Evolutionary conservation across 30 jellyfish, hydroid and myxozoan species (phyloP), one percentile per base, ranked within the genome.

Genomic region (Aurelia sp.): DNA sequence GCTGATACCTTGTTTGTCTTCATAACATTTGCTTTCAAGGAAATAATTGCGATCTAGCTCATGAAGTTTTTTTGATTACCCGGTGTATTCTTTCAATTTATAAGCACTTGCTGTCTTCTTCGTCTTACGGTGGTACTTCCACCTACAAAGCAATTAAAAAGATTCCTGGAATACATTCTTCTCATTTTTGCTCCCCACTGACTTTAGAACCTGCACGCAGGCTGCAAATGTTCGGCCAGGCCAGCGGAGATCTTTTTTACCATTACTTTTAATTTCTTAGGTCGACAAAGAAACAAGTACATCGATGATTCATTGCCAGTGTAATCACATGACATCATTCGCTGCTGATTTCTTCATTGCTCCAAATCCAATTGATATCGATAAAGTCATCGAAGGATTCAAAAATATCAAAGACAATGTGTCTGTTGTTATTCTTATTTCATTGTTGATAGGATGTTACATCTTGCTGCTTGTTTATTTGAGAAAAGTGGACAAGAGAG

Each of bases 311-410:
- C 96, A 92, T 37, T 92, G 98, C 91, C 67, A 57, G 18, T 92
- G 98, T 58, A 92, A 79, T 53, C 98, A 92, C 81, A 23, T 92
- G 31, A 92, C 98, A 35, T 73, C 95, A 37, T 92, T 92, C 68
- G 98, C 90, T 66, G 96, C 95, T 61, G 96, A 86, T 22, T 77
- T 92, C 73, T 40, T 92, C 73, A 79, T 86, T 52, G 96, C 98
- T 18, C 98, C 98, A 16, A 92, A 92, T 70, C 98, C 98, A 44
- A 92, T 92, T 58, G 96, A 92, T 52, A 77, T 92, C 41, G 96
- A 74, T 81, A 79, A 86, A 63, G 98, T 85, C 48, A 78, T 92
- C 31, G 95, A 62, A 27, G 98, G 98, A 35, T 86, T 92, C 23
- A 68, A 65, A 44, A 81, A 86, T 52, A 78, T 90, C 22, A 71